Evolutionary conservation across 2,888 invertebrate genomes (phyloP), one percentile per base, ranked within the genome.

Genomic region (Mythimna loreyi): DNA sequence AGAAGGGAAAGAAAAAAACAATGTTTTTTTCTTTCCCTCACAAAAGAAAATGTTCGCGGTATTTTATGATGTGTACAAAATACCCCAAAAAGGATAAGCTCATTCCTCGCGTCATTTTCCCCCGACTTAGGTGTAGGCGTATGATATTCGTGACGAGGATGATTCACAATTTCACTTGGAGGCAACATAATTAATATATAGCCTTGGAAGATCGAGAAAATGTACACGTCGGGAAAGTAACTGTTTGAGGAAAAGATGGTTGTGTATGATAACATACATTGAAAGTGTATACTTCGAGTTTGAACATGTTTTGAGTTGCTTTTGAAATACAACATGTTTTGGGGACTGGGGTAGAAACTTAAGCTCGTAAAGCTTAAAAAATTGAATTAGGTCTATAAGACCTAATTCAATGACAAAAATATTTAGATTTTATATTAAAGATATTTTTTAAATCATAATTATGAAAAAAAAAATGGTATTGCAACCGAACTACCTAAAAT

Each of bases 141-240:
- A 62, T 62, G 57, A 77, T 72, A 47, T 62, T 61, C 33, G 40
- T 52, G 43, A 30, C 49, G 40, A 50, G 36, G 43, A 53, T 70
- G 53, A 61, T 78, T 50, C 59, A 49, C 67, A 49, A 71, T 71
- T 63, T 66, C 58, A 67, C 43, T 53, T 56, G 49, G 50, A 50
- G 33, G 78, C 40, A 72, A 77, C 67, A 72, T 72, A 72, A 67
- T 72, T 77, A 75, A 77, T 67, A 62, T 72, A 59, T 52, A 62
- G 77, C 52, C 61, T 72, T 72, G 72, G 50, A 77, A 67, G 49
- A 77, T 52, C 28, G 61, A 55, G 45, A 4, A 55, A 65, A 71
- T 30, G 36, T 72, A 33, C 25, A 62, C 30, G 5, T 28, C 8
- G 21, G n/a, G 28, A 47, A 52, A 52, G 55, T 61, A 62, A 62